Evolutionary conservation across 2,888 invertebrate genomes (phyloP).

Genomic region (Nomada fucata): DNA sequence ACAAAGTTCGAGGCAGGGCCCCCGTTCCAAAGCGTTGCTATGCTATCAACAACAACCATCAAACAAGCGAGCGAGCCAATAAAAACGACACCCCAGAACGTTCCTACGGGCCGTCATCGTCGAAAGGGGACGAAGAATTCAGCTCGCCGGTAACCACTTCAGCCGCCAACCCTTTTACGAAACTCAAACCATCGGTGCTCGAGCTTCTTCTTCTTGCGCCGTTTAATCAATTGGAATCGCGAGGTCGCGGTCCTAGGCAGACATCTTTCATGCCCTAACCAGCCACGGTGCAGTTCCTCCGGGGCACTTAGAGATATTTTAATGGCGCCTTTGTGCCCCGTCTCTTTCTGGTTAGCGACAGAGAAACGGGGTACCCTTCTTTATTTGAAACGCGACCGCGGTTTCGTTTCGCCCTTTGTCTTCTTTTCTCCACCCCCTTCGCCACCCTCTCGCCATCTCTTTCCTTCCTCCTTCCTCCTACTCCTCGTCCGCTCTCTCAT

Average conservation of each 20-base stretch:
- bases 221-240: slow-evolving; percentile 68
- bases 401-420: slow-evolving; percentile 78
- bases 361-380: slow-evolving; percentile 69
- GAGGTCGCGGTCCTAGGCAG: slow-evolving; percentile 51
- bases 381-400: slow-evolving; percentile 72
- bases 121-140: slow-evolving; percentile 21
- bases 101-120: slow-evolving; percentile 19
- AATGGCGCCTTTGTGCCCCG: slow-evolving; percentile 80
- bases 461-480: slow-evolving; percentile 49
- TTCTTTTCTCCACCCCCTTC: slow-evolving; percentile 73
- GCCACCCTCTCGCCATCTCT: not conserved
- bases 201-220: slow-evolving; percentile 14
- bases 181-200: not conserved
- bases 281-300: slow-evolving; percentile 32
- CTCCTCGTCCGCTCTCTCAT: slow-evolving; percentile 65
- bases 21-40: not conserved
- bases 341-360: slow-evolving; percentile 49
- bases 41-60: slow-evolving; percentile 12
- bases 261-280: slow-evolving; percentile 54
- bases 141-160: not conserved
- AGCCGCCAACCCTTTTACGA: not conserved
- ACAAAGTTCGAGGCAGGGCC: not conserved
- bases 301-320: slow-evolving; percentile 78
- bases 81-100: slow-evolving; percentile 33
- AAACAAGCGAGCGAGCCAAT: slow-evolving; percentile 9